Percentiles rank a stretch among this genome's conserved stretches.
These are phyloP conservation scores for Turritopsis rubra DNA, from an alignment of 30 jellyfish, hydroid and myxozoan genomes.

Conservation along the genomic window DNA sequence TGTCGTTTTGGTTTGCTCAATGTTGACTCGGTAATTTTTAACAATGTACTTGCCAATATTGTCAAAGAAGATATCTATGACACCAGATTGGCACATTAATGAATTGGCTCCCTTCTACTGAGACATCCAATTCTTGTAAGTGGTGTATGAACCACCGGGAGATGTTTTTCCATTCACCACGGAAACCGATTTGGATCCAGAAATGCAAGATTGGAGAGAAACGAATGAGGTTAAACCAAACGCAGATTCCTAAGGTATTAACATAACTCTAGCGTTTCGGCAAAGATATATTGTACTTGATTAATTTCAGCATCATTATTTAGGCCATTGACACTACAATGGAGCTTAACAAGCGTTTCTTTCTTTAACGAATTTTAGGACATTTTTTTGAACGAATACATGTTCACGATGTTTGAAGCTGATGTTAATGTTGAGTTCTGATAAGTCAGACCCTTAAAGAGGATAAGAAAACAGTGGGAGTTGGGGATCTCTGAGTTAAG, in stretches of 20 bases:
- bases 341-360: not conserved
- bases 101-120: not conserved
- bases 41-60: slow-evolving; percentile 15
- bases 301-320: not conserved
- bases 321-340: not conserved
- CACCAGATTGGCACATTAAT: not conserved
- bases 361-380: not conserved
- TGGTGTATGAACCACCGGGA: slow-evolving; percentile 18
- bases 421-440: no score
- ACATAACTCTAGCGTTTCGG: not conserved
- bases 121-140: not conserved
- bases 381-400: not conserved
- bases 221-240: slow-evolving; percentile 5
- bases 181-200: slow-evolving; percentile 10
- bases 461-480: no score
- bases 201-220: slow-evolving; percentile 17
- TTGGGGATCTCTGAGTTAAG: no score
- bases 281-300: not conserved
- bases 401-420: no score
- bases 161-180: slow-evolving; percentile 21
- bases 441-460: no score
- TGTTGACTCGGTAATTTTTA: slow-evolving; percentile 10
- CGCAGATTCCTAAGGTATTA: not conserved
- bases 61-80: slow-evolving; percentile 3
- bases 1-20: not conserved